A percentile compares a stretch with the other conserved stretches of the same genome.
Evolutionary conservation across 2,888 invertebrate genomes (phyloP).

Genomic region (Anaspis maculata): DNA sequence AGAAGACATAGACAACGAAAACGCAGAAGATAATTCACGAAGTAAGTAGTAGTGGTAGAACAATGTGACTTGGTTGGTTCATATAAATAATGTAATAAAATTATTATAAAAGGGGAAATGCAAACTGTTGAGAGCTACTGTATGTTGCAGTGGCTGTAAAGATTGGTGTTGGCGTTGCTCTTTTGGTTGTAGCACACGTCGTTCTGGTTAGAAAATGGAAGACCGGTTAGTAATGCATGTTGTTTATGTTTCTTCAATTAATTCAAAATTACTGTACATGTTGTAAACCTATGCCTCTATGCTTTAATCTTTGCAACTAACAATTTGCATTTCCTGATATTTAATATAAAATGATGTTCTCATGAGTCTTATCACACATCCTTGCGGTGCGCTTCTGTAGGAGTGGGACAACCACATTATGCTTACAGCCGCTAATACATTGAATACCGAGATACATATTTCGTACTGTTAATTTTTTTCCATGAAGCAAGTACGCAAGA

Average conservation of each 20-base stretch:
- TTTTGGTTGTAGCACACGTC: conserved; percentile 77
- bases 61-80: conserved; percentile 1
- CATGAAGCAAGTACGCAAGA: too few relatives aligned
- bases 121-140: conserved; percentile 29
- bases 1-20: conserved; percentile 18
- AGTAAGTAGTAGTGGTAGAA: conserved; percentile 4
- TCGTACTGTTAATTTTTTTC: too few relatives aligned
- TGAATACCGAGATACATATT: too few relatives aligned
- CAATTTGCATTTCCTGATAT: conserved; percentile 40
- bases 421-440: too few relatives aligned
- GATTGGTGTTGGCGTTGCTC: conserved; percentile 75
- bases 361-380: too few relatives aligned
- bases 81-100: conserved; percentile 1
- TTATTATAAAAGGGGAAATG: conserved; percentile 41
- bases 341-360: conserved; percentile 6
- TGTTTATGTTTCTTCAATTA: conserved; percentile 11
- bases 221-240: conserved; percentile 57
- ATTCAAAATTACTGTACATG: conserved; percentile 14
- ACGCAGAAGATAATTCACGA: conserved; percentile 13
- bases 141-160: conserved; percentile 80
- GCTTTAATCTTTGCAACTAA: conserved; percentile 30
- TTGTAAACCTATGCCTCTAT: conserved; percentile 17
- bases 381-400: too few relatives aligned
- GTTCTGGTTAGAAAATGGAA: conserved; percentile 72
- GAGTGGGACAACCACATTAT: too few relatives aligned